phyloP scores from a whole-genome alignment of 2,113 vertebrate species.

The Macquaria ambigua region DNA sequence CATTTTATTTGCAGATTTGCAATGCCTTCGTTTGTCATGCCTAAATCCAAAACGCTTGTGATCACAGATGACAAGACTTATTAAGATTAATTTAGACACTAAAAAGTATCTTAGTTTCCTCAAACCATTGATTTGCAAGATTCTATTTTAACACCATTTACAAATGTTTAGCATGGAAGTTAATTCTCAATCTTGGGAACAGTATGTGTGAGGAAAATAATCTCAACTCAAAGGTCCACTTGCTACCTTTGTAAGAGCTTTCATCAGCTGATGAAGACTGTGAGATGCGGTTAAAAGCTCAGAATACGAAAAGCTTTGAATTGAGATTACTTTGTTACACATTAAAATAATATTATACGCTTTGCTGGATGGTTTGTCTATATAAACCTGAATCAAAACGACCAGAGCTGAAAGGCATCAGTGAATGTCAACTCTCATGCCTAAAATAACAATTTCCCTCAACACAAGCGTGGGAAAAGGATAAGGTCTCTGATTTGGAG shows the following conservation, averaged over 20 bases:
- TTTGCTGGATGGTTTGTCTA: background rate
- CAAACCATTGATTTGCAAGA: background rate
- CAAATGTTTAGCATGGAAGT: background rate
- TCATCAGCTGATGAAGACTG: background rate
- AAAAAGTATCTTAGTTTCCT: background rate
- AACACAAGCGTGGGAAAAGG: background rate
- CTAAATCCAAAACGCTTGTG: background rate
- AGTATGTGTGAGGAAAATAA: background rate
- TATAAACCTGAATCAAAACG: background rate
- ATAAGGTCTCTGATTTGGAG: background rate
- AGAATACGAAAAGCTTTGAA: background rate
- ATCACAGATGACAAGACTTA: background rate
- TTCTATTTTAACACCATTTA: background rate
- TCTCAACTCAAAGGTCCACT: background rate
- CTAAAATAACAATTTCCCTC: background rate
- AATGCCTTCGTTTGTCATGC: background rate
- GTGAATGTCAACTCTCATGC: background rate
- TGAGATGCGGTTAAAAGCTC: background rate
- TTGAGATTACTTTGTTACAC: background rate
- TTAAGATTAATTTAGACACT: background rate
- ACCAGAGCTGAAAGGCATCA: background rate
- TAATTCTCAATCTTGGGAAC: background rate
- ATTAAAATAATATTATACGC: background rate
- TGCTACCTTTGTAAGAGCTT: background rate
- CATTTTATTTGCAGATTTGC: constrained; percentile 6